Conservation (phyloP, 2,113 vertebrate genomes). For the Eptatretus burgeri region DNA sequence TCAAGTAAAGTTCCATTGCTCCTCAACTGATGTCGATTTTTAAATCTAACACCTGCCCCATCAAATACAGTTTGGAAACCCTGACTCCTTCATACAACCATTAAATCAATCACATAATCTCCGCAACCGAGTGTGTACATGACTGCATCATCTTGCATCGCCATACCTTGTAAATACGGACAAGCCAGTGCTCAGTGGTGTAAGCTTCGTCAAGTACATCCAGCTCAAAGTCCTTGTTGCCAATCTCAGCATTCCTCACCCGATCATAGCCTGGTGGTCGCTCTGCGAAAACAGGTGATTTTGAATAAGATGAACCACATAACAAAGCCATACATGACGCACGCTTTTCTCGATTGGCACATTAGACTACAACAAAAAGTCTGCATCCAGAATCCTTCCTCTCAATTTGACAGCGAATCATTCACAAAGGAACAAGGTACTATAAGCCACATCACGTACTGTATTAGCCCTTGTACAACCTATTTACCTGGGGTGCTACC, state of each 20-base stretch:
- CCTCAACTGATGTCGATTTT: neutral
- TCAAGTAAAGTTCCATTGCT: too few species aligned
- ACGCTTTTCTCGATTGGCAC: neutral
- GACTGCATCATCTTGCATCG: too few species aligned
- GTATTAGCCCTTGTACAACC: too few species aligned
- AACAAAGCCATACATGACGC: neutral
- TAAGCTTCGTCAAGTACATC: conserved; percentile 91
- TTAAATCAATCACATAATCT: neutral
- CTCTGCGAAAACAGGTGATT: conserved; percentile 27
- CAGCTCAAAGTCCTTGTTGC: conserved; percentile 96
- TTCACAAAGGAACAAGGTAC: too few species aligned
- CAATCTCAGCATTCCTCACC: conserved; percentile 82
- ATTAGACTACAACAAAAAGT: too few species aligned
- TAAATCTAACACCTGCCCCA: neutral
- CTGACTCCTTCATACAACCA: neutral
- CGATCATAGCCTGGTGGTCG: conserved; percentile 87
- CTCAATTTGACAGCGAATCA: too few species aligned
- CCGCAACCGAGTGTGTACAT: neutral
- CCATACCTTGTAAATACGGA: conserved; percentile 99
- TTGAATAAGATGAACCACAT: too few species aligned
- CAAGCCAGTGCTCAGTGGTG: conserved; percentile 92
- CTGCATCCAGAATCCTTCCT: too few species aligned
- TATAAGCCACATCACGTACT: too few species aligned
- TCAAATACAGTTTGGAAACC: neutral
- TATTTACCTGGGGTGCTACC: too few species aligned